Evolutionary conservation across 2,888 invertebrate genomes (phyloP), one percentile per base, ranked within the genome.

Genomic region (Mycalesis mineus): DNA sequence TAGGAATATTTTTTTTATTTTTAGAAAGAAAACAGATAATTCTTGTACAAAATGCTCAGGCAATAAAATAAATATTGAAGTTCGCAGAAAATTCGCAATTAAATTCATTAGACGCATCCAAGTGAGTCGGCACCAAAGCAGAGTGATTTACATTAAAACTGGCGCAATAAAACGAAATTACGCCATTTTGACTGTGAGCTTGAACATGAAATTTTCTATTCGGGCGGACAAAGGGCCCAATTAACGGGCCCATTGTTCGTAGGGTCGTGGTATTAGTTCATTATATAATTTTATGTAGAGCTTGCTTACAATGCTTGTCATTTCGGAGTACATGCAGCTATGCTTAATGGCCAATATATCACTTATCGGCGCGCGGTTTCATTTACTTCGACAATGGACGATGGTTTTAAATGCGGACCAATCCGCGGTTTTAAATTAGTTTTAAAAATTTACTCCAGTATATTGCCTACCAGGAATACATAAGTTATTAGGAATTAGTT

Each of bases 141-240:
- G 67, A 65, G 79, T 83, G 84, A 87, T 85, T 82, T 84, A 83
- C 83, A 84, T 83, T 79, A 78, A 84, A 86, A 80, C 74, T 66
- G 62, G 65, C 72, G 80, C 75, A 77, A 80, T 84, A 84, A 84
- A 81, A 84, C 69, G 78, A 77, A 82, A 80, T 75, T 73, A 73
- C 73, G 73, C 73, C 76, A 77, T 82, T 82, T 76, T 77, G 74
- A 69, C 71, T 73, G 77, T 71, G 77, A 75, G 75, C 31, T 80
- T 71, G 75, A 75, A 85, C 85, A 86, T 85, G 82, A 81, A 84
- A 86, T 87, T 85, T 85, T 87, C 88, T 88, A 87, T 87, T 82
- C 78, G 78, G 68, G 67, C 74, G 82, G 78, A 88, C 88, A 88
- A 88, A 88, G 80, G 85, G 84, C 78, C 74, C 81, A 80, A 88